A percentile compares a stretch with the other conserved stretches of the same genome.
phyloP scores from a whole-genome alignment of 2,113 vertebrate species.

The Falcunculus frontatus region DNA sequence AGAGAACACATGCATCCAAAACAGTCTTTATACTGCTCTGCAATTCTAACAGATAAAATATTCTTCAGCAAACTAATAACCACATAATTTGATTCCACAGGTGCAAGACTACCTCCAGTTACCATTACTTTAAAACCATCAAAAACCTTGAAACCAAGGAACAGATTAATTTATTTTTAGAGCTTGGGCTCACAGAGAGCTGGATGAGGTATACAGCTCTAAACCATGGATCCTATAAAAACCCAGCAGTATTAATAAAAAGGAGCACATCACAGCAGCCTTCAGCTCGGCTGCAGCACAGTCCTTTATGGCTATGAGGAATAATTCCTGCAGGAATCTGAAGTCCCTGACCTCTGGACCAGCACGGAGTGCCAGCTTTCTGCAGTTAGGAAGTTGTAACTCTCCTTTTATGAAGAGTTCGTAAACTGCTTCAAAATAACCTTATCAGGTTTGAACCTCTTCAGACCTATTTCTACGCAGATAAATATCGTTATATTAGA shows the following conservation, averaged over 20 bases:
- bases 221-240: rapidly evolving
- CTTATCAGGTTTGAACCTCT: background rate
- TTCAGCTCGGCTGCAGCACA: background rate
- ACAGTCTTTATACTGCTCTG: background rate
- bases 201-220: background rate
- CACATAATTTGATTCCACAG: background rate
- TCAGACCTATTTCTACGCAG: background rate
- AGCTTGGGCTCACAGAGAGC: background rate
- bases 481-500: rapidly evolving
- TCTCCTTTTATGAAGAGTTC: rapidly evolving
- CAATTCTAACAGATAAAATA: background rate
- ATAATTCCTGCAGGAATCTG: rapidly evolving
- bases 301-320: rapidly evolving
- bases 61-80: background rate
- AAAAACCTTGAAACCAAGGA: background rate
- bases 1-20: background rate
- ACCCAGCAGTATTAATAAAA: background rate
- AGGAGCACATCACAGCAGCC: background rate
- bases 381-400: rapidly evolving
- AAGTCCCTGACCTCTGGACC: background rate
- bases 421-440: background rate
- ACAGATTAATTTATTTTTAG: rapidly evolving
- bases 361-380: rapidly evolving
- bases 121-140: background rate
- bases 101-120: background rate